Percentiles rank a stretch among this genome's conserved stretches.
Evolutionary conservation across 2,797 vertebrate genomes (phyloP).

Genomic region (Macrochelys suwanniensis): DNA sequence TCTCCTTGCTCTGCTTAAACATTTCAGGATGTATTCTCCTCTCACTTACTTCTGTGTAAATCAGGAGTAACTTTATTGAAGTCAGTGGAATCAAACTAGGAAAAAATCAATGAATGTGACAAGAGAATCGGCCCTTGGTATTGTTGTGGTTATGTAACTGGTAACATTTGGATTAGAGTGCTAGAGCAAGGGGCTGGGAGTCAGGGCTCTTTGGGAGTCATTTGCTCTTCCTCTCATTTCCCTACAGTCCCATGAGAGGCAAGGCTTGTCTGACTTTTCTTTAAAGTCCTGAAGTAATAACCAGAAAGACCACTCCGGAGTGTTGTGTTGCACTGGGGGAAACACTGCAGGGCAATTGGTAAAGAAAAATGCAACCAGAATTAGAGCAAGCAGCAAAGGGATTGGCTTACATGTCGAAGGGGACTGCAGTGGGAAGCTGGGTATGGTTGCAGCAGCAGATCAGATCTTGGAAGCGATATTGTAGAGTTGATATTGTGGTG

Average conservation of each 20-base stretch:
- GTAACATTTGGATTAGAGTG: neutral
- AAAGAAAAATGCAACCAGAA: too few species aligned
- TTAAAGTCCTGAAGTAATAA: too few species aligned
- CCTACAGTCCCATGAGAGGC: neutral
- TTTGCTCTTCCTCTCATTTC: neutral
- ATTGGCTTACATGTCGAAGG: neutral
- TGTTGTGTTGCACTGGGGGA: neutral
- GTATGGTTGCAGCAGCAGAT: too few species aligned
- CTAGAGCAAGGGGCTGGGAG: neutral
- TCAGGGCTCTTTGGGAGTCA: fast-evolving
- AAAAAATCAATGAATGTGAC: neutral
- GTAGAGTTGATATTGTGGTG: neutral
- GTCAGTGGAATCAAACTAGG: neutral
- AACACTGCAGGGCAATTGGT: neutral
- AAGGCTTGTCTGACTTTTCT: too few species aligned
- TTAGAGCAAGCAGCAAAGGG: neutral
- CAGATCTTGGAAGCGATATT: neutral
- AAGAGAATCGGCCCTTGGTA: neutral
- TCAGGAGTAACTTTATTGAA: neutral
- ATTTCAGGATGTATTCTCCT: neutral
- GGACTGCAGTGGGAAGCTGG: too few species aligned
- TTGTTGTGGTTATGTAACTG: fast-evolving
- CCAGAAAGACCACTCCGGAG: too few species aligned
- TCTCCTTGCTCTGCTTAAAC: neutral
- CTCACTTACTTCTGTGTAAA: neutral